Percentiles rank a stretch among this genome's conserved stretches.
Evolutionary conservation across 2,113 vertebrate genomes (phyloP).

Genomic region (Charina bottae): DNA sequence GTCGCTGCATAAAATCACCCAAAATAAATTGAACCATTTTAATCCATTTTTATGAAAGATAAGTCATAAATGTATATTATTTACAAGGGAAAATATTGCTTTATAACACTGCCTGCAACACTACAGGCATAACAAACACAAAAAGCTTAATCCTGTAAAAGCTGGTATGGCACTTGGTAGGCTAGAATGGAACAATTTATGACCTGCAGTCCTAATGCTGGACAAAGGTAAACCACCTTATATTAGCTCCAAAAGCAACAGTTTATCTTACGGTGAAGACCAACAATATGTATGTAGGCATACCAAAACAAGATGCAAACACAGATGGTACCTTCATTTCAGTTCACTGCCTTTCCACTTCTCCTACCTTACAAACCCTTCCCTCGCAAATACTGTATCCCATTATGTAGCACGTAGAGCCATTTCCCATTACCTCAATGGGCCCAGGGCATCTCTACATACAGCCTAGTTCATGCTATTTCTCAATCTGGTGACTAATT

Average conservation of each 20-base stretch:
- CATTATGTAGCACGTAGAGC: neutral
- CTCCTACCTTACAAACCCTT: too few species aligned
- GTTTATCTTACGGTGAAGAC: neutral
- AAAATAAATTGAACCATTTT: neutral
- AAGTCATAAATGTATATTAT: slow-evolving; percentile 2
- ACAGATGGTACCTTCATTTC: neutral
- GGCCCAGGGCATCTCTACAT: neutral
- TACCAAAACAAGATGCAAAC: neutral
- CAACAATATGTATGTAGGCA: neutral
- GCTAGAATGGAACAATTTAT: neutral
- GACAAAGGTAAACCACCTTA: neutral
- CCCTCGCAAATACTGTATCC: neutral
- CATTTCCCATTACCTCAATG: neutral
- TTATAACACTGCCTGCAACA: neutral
- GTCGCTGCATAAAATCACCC: neutral
- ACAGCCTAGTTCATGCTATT: neutral
- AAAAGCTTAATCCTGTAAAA: neutral
- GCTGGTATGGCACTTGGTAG: neutral
- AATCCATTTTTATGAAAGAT: slow-evolving; percentile 20
- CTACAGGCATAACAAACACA: neutral
- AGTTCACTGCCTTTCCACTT: neutral
- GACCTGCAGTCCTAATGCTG: neutral
- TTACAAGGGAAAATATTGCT: neutral
- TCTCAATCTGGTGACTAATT: neutral
- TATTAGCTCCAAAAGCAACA: neutral